A percentile compares a stretch with the other conserved stretches of the same genome.
Evolutionary conservation across 2,888 invertebrate genomes (phyloP).

Genomic region (Campoplex capitator): DNA sequence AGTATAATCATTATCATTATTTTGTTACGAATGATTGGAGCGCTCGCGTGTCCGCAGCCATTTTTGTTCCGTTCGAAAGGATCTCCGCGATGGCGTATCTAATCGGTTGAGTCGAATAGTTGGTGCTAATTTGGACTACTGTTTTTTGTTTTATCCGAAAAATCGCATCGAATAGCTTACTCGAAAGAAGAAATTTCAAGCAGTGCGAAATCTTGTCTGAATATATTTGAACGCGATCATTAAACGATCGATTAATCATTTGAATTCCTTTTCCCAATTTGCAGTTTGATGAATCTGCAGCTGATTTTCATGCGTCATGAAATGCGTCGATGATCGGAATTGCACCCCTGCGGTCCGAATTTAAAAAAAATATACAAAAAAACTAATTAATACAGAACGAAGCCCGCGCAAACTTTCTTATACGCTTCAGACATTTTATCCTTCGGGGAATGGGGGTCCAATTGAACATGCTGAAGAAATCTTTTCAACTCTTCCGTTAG

Average conservation of each 20-base stretch:
- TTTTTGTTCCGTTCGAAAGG: slow-evolving; percentile 80
- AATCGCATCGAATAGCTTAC: too few relatives aligned
- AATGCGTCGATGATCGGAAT: slow-evolving; percentile 3
- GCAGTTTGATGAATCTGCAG: not conserved
- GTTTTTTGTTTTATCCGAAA: not conserved
- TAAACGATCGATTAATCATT: not conserved
- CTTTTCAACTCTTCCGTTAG: slow-evolving; percentile 37
- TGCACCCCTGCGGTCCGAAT: not conserved
- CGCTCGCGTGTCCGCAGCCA: slow-evolving; percentile 70
- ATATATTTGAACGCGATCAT: not conserved
- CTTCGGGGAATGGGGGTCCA: slow-evolving; percentile 19
- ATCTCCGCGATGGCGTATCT: slow-evolving; percentile 71
- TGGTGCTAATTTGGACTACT: not conserved
- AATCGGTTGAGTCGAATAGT: not conserved
- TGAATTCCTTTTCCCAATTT: not conserved
- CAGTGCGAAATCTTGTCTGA: too few relatives aligned
- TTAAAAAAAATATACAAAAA: not conserved
- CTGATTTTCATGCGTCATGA: not conserved
- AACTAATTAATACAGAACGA: not conserved
- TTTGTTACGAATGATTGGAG: slow-evolving; percentile 66
- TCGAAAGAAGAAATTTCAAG: too few relatives aligned
- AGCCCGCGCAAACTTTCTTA: slow-evolving; percentile 44
- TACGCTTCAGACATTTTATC: slow-evolving; percentile 24
- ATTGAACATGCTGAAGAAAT: slow-evolving; percentile 53
- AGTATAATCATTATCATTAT: slow-evolving; percentile 54